Conservation (phyloP, 2,797 vertebrate genomes). For the Myotis daubentonii region DNA sequence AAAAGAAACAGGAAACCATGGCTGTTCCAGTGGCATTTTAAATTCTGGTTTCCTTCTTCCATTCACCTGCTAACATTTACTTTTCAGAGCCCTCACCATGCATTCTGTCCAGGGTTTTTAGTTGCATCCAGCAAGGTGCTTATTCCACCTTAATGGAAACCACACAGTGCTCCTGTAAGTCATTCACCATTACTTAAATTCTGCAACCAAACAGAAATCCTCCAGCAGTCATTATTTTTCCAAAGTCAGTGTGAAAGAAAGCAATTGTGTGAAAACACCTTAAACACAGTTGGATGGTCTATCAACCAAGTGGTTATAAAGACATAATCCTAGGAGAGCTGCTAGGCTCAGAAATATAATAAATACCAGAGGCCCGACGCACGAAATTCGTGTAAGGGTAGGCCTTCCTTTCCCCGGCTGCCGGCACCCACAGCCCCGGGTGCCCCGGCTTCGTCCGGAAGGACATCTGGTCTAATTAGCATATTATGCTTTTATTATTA, state of each 20-base stretch:
- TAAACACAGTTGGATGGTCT: not conserved
- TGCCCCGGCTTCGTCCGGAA: too few species aligned
- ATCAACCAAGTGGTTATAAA: slow-evolving; percentile 10
- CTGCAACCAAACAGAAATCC: not conserved
- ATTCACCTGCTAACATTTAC: slow-evolving; percentile 2
- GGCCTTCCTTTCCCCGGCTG: too few species aligned
- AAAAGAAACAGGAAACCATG: not conserved
- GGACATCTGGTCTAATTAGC: too few species aligned
- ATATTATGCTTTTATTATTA: too few species aligned
- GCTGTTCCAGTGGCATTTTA: slow-evolving; percentile 22
- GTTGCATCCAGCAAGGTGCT: not conserved
- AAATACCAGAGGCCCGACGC: too few species aligned
- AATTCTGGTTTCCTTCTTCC: slow-evolving; percentile 6
- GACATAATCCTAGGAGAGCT: not conserved
- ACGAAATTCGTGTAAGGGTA: too few species aligned
- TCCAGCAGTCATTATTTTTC: not conserved
- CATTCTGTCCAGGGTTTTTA: not conserved
- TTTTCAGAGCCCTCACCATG: slow-evolving; percentile 12
- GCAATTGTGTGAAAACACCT: not conserved
- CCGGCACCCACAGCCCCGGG: too few species aligned
- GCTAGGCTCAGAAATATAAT: not conserved
- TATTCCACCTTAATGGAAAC: not conserved
- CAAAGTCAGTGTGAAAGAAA: not conserved
- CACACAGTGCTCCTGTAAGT: not conserved
- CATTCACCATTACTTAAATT: slow-evolving; percentile 11